Base-by-base conservation (phyloP, 2,797 vertebrate species). In the Erethizon dorsatum region DNA sequence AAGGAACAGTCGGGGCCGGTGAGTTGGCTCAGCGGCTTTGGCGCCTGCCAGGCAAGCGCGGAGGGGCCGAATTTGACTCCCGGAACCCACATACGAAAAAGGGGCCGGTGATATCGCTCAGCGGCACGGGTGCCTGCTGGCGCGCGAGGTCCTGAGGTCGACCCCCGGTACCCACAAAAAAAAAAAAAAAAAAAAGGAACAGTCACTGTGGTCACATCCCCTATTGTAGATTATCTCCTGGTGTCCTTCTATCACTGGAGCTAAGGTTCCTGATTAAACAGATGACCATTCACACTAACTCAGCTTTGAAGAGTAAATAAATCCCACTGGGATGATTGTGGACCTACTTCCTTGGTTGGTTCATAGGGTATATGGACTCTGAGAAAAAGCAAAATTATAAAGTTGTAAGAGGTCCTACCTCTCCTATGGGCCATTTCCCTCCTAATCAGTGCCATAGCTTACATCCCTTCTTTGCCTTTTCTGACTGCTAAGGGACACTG, bases 381-480 rank as follows among this genome's bases (percentile, higher is more conserved):
- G 65, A 97, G 54, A 14, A 90, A 89, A 97, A 86, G 20, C 33
- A 91, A 92, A 92, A 88, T 88, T 31, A 80, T 14, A 45, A 91
- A 69, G 41, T 52, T 90, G 47, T 57, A 28, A 20, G 61, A 73
- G 26, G 78, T 88, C 56, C 56, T 84, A 75, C 33, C 50, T 90
- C 52, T 67, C 59, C 69, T 84, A 3, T 37, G 47, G 65, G 61
- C 78, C 80, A n/a, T 9, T 95, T 61, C 75, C 95, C 71, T 65
- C 86, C 61, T 93, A 75, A 65, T 90, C 37, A 90, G 1, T 59
- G 61, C 77, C 83, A 93, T 56, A 5, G 18, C 52, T 88, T 73
- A 47, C 24, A 47, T 33, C 18, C n/a, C 31, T 33, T 65, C n/a
- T 83, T 54, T 31, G 33, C 50, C 52, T 77, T 87, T 92, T 93